These are phyloP conservation scores for Sepiola atlantica DNA, from an alignment of 2,888 invertebrate genomes.

Conservation along the genomic window DNA sequence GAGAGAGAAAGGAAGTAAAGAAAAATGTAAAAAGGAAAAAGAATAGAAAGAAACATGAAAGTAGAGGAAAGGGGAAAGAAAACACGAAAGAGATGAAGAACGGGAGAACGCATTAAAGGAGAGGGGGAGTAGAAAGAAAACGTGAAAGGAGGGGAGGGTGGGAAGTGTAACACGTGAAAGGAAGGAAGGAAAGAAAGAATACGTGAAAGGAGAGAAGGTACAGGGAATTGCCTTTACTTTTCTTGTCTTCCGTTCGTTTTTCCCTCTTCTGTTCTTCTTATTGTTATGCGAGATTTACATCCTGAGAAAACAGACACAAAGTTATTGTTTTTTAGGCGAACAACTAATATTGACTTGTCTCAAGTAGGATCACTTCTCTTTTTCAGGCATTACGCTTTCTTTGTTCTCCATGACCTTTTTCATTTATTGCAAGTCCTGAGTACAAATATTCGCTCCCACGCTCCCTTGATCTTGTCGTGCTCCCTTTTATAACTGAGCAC, in stretches of 20 bases:
- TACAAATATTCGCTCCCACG: no score
- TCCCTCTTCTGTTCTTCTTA: background rate
- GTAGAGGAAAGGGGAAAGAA: background rate
- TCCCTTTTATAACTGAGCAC: no score
- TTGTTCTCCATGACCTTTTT: no score
- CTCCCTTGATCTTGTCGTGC: no score
- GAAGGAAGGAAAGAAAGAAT: background rate
- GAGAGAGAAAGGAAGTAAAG: background rate
- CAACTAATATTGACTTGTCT: background rate
- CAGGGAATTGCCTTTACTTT: background rate
- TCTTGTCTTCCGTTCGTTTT: background rate
- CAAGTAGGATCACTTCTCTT: background rate
- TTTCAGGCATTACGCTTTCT: background rate
- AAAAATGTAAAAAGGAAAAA: background rate
- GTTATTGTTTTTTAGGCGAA: background rate
- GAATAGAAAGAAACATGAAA: background rate
- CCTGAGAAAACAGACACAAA: background rate
- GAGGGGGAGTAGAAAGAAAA: background rate
- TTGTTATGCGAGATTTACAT: background rate
- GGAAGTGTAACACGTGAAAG: no score
- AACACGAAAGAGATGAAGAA: fast-evolving
- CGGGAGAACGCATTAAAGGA: background rate
- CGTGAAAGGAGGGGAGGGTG: background rate
- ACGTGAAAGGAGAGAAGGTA: background rate
- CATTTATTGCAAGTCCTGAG: no score